phyloP scores from a whole-genome alignment of 2,888 invertebrate genomes.

The Dasypogon diadema region DNA sequence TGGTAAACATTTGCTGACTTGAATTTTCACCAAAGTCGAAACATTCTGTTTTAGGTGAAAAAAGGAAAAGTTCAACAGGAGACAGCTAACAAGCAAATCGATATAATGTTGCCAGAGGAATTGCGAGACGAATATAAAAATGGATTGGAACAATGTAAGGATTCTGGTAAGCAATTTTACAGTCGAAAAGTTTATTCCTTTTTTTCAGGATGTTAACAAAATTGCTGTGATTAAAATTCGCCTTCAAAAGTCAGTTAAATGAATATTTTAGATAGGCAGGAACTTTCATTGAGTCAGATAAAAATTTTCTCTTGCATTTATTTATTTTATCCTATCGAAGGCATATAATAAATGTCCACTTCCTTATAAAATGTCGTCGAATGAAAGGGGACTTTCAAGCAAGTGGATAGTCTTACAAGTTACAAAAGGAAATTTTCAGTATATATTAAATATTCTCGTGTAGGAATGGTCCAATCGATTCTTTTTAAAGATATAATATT shows the following conservation, averaged over 20 bases:
- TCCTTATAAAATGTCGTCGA: too few relatives aligned
- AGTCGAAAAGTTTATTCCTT: background rate
- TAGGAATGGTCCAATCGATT: too few relatives aligned
- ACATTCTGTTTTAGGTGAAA: conserved; percentile 62
- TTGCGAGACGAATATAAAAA: conserved; percentile 62
- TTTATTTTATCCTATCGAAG: too few relatives aligned
- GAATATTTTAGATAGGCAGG: too few relatives aligned
- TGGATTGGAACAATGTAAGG: conserved; percentile 63
- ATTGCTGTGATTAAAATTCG: conserved; percentile 25
- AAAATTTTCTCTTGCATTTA: too few relatives aligned
- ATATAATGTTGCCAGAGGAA: conserved; percentile 64
- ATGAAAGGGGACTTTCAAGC: conserved; percentile 12
- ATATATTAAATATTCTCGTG: too few relatives aligned
- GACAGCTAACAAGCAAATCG: conserved; percentile 65
- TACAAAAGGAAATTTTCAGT: too few relatives aligned
- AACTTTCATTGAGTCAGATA: too few relatives aligned
- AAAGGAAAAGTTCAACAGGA: conserved; percentile 66
- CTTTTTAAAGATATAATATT: background rate
- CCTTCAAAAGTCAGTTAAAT: conserved; percentile 6
- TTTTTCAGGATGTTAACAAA: conserved; percentile 28
- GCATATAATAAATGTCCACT: too few relatives aligned
- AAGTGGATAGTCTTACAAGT: background rate
- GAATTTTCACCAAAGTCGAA: background rate
- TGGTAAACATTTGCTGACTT: conserved; percentile 64
- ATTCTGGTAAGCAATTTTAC: conserved; percentile 57